A percentile compares a stretch with the other conserved stretches of the same genome.
Evolutionary conservation across 2,113 vertebrate species (phyloP).

Genomic region (Sisor rabdophorus): DNA sequence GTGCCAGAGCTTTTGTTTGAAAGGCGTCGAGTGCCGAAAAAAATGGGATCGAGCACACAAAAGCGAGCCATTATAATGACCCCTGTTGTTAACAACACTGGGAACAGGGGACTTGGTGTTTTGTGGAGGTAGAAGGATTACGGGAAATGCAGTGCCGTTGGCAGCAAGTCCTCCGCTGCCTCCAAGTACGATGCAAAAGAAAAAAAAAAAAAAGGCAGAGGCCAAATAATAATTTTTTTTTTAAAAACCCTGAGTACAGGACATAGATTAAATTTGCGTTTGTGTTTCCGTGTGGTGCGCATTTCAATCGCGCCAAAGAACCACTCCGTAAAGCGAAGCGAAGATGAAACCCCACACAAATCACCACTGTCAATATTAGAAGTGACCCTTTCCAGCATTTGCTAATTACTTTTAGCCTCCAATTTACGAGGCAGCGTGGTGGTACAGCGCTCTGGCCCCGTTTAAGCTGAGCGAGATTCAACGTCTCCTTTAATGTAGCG

Average conservation of each 20-base stretch:
- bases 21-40: slow-evolving; percentile 43
- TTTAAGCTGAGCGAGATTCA: slow-evolving; percentile 7
- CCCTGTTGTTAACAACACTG: slow-evolving; percentile 70
- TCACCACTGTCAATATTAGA: slow-evolving; percentile 27
- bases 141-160: slow-evolving; percentile 62
- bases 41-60: slow-evolving; percentile 61
- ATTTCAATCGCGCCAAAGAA: background rate
- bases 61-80: slow-evolving; percentile 68
- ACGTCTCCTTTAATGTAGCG: background rate
- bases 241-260: background rate
- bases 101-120: slow-evolving; percentile 66
- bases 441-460: background rate
- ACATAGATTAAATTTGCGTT: slow-evolving; percentile 28
- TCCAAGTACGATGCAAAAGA: slow-evolving; percentile 25
- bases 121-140: slow-evolving; percentile 64
- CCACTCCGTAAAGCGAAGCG: background rate
- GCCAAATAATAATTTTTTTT: too few species aligned
- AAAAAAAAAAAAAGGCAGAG: background rate
- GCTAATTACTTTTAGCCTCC: slow-evolving; percentile 19
- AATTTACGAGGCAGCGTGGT: slow-evolving; percentile 13
- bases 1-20: slow-evolving; percentile 36
- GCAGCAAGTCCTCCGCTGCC: slow-evolving; percentile 36
- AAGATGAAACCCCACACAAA: slow-evolving; percentile 20
- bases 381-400: slow-evolving; percentile 28
- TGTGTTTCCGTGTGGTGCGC: background rate